Percentiles rank a stretch among this genome's conserved stretches.
These are phyloP conservation scores for Lordiphosa clarofinis DNA, from an alignment of 1,140 invertebrate species.

Conservation along the genomic window DNA sequence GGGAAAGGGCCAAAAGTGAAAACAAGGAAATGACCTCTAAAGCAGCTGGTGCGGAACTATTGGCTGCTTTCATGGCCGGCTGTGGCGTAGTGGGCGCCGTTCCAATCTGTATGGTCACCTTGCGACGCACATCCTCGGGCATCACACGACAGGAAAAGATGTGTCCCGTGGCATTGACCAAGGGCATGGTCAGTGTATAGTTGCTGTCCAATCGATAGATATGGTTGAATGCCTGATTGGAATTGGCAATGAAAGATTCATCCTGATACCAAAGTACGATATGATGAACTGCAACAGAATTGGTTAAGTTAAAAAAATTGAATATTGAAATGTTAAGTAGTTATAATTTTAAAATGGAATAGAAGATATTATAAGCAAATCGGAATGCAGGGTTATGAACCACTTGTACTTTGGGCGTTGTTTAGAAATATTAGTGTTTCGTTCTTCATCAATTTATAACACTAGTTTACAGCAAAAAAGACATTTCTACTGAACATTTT, in stretches of 20 bases:
- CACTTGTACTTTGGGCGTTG: no score
- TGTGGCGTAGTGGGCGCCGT: constrained; percentile 23
- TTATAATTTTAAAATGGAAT: no score
- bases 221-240: constrained; percentile 14
- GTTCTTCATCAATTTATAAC: no score
- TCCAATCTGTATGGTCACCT: constrained; percentile 42
- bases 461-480: no score
- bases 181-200: constrained; percentile 39
- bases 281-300: constrained; percentile 37
- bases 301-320: neutral
- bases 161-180: constrained; percentile 38
- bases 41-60: neutral
- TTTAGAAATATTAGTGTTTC: no score
- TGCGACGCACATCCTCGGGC: constrained; percentile 24
- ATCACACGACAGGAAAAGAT: constrained; percentile 40
- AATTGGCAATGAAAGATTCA: constrained; percentile 26
- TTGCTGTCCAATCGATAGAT: constrained; percentile 42
- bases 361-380: neutral
- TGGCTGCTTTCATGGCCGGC: neutral
- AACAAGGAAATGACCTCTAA: no score
- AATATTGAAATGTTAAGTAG: constrained; percentile 2
- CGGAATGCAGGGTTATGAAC: no score
- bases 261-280: constrained; percentile 54
- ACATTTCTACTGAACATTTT: no score
- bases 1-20: no score